Evolutionary conservation across 37 sponge, comb jelly and placozoan genomes (phyloP), one percentile per base, ranked within the genome.

Genomic region (Axinella damicornis): DNA sequence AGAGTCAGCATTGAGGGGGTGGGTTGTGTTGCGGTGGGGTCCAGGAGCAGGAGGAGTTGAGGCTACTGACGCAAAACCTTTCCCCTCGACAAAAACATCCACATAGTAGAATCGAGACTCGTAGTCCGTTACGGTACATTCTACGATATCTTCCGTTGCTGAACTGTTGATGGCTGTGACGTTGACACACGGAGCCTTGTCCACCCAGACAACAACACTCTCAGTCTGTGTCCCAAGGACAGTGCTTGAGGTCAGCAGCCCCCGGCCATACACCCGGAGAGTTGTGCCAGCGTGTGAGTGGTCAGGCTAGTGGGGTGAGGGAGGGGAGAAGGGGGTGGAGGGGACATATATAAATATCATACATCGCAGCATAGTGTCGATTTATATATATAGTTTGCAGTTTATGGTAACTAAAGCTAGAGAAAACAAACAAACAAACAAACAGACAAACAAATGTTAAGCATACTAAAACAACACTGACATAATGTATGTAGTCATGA

Each of bases 21-120:
- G 31, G 4, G 78, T 37, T 34, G 56, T 22, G 63, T 84, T 88
- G 13, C 89, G 56, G 41, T 53, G 55, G 12, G 77, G 79, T 2
- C 93, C 89, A 66, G 75, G 73, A 0, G n/a, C 53, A n/a, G 62
- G 53, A 18, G 53, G 73, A 16, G 77, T 34, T 55, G 87, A 73
- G 61, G 71, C 25, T 4, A 82, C 83, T 33, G 87, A 57, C 19
- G 92, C 92, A 52, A 65, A 57, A 4, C 92, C 92, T 30, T 58
- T 55, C 31, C 69, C 80, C 64, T 55, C 73, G 16, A 83, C 70
- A 63, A 57, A 58, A 13, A 85, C 92, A 79, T 81, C 87, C 31
- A 92, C 77, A 38, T 62, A 63, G 56, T 87, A 87, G 11, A 30
- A 62, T 0, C 76, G 84, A 20, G 88, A 74, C 28, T 91, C 92